Evolutionary conservation across 2,888 invertebrate species (phyloP).

Genomic region (Priocnemis perturbator): DNA sequence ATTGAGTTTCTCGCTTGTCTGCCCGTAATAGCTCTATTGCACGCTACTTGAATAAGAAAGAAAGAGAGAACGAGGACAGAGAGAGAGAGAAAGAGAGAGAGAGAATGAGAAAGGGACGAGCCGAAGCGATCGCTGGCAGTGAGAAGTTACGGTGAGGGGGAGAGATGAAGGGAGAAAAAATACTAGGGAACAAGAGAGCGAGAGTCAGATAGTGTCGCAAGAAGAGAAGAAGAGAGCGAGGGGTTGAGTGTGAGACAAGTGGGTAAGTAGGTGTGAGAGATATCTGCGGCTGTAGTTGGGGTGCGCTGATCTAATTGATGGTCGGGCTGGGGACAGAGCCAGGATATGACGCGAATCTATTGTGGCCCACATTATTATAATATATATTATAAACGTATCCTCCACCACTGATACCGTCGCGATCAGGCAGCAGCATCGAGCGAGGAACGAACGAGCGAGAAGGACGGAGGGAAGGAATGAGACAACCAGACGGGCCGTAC

Average conservation of each 20-base stretch:
- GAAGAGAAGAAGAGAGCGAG: constrained; percentile 24
- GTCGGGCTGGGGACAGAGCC: constrained; percentile 61
- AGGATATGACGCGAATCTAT: constrained; percentile 74
- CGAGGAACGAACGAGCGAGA: constrained; percentile 34
- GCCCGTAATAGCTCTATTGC: constrained; percentile 64
- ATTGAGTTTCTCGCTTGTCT: constrained; percentile 67
- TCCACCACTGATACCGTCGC: constrained; percentile 29
- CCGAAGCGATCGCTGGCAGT: background rate
- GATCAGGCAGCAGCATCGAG: constrained; percentile 37
- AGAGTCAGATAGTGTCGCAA: constrained; percentile 13
- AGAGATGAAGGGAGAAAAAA: constrained; percentile 20
- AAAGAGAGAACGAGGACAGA: constrained; percentile 36
- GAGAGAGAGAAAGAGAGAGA: constrained; percentile 38
- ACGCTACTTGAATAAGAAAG: constrained; percentile 57
- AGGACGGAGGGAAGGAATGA: constrained; percentile 23
- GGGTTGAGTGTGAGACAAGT: constrained; percentile 29
- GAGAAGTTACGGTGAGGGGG: background rate
- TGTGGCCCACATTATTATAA: constrained; percentile 72
- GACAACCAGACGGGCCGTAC: constrained; percentile 28
- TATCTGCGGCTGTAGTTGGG: constrained; percentile 61
- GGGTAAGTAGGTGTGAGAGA: constrained; percentile 63
- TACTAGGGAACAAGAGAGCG: constrained; percentile 10
- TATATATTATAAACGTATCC: constrained; percentile 59
- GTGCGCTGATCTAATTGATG: constrained; percentile 73
- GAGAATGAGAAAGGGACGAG: constrained; percentile 19